Conservation (phyloP, 2,113 vertebrate species). For the Dromiciops gliroides region DNA sequence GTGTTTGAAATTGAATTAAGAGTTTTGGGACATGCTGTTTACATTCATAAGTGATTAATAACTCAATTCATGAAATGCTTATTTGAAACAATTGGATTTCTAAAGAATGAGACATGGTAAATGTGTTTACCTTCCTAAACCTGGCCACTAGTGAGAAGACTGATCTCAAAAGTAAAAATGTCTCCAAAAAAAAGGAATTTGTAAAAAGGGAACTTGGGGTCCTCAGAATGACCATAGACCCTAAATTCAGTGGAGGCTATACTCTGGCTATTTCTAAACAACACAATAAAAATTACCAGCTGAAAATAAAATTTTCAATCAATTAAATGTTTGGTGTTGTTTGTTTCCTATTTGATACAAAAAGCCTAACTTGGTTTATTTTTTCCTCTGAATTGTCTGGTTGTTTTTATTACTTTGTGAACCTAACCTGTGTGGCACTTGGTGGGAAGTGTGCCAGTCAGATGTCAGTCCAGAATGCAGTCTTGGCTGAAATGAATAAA, state of each 20-base stretch:
- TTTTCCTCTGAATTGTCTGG: neutral
- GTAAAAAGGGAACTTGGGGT: neutral
- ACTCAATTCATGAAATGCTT: neutral
- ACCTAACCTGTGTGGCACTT: neutral
- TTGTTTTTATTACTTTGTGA: neutral
- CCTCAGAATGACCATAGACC: neutral
- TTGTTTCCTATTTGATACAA: conserved; percentile 51
- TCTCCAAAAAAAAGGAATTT: conserved; percentile 8
- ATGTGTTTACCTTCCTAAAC: conserved; percentile 11
- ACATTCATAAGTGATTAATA: neutral
- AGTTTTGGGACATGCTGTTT: neutral
- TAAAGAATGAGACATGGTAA: conserved; percentile 3
- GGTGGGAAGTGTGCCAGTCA: neutral
- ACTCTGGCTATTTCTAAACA: neutral
- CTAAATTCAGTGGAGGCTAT: neutral
- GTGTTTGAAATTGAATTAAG: neutral
- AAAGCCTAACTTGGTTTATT: neutral
- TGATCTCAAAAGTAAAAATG: conserved; percentile 18
- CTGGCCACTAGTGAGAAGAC: neutral
- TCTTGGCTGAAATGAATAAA: neutral
- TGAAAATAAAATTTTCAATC: conserved; percentile 11
- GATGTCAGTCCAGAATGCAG: neutral
- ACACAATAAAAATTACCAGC: conserved; percentile 27
- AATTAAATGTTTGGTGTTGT: neutral
- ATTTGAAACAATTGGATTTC: neutral